Conservation (phyloP, 2,113 vertebrate genomes). For the Aegithalos caudatus region DNA sequence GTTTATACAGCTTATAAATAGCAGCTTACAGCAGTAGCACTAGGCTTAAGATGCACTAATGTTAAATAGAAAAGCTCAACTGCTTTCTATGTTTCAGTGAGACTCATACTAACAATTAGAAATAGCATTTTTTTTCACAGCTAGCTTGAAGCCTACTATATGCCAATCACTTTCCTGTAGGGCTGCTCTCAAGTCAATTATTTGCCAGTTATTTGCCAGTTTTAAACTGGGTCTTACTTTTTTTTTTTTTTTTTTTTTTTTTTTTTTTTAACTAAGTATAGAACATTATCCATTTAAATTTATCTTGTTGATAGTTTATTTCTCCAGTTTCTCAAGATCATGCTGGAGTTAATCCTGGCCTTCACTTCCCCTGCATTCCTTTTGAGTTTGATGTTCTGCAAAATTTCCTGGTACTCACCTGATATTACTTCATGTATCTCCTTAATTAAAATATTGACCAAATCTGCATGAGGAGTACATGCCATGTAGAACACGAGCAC, state of each 20-base stretch:
- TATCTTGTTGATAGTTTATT: neutral
- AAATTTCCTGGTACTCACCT: neutral
- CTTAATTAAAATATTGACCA: neutral
- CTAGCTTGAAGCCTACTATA: fast-evolving
- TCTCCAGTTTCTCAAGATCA: neutral
- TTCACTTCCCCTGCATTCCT: neutral
- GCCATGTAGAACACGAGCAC: neutral
- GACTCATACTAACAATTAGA: neutral
- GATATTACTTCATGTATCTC: neutral
- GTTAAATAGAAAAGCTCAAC: neutral
- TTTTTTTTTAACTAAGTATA: neutral
- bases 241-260: too few relatives aligned
- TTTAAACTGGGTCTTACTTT: neutral
- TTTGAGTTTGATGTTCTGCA: neutral
- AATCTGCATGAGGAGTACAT: neutral
- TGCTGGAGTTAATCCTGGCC: neutral
- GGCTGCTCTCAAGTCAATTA: neutral
- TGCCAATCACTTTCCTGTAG: neutral
- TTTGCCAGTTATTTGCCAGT: neutral
- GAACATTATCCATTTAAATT: neutral
- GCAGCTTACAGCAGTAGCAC: neutral
- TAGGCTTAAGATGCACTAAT: neutral
- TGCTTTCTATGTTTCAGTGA: neutral
- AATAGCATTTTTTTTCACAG: neutral
- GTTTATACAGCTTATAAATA: neutral